Conservation (phyloP, 2,797 vertebrate genomes). For the Cercopithecus hamlyni region DNA sequence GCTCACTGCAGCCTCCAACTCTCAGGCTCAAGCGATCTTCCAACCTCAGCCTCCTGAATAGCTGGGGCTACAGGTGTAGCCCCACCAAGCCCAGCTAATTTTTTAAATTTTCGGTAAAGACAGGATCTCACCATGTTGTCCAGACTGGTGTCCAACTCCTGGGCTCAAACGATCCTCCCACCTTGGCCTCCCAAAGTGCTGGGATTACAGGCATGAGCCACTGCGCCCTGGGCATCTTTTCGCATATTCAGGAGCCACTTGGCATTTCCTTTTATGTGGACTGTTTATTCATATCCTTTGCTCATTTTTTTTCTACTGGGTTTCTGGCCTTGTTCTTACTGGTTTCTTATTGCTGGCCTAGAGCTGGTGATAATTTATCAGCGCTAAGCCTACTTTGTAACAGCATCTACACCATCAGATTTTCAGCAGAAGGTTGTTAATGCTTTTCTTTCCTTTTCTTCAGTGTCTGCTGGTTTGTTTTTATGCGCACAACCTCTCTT, state of each 20-base stretch:
- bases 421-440: background rate
- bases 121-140: background rate
- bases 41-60: background rate
- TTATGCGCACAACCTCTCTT: background rate
- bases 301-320: background rate
- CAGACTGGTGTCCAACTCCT: background rate
- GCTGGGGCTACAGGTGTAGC: background rate
- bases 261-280: background rate
- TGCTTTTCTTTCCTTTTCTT: background rate
- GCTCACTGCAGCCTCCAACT: background rate
- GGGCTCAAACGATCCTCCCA: background rate
- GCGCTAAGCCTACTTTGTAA: background rate
- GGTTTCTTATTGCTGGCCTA: background rate
- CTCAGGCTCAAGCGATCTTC: no score
- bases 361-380: background rate
- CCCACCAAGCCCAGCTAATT: background rate
- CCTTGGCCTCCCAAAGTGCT: background rate
- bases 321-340: background rate
- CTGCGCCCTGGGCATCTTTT: background rate
- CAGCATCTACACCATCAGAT: background rate
- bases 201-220: background rate
- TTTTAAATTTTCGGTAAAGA: background rate
- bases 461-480: background rate
- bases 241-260: background rate
- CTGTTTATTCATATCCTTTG: background rate